Conservation (phyloP, 2,888 invertebrate genomes). For the Nebria salina region DNA sequence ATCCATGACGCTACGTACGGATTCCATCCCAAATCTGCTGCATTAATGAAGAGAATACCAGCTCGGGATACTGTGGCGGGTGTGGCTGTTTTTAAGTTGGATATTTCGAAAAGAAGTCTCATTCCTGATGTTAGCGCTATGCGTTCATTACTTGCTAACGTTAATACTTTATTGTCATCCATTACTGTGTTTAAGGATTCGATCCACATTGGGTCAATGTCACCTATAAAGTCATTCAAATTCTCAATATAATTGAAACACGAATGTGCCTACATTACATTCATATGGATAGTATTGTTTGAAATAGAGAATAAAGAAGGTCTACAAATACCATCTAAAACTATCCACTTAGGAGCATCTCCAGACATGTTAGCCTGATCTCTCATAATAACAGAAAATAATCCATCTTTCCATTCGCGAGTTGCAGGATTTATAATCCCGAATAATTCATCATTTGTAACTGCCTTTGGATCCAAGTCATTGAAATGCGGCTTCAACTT, state of each 20-base stretch:
- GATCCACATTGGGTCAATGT: conserved; percentile 99
- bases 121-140: conserved; percentile 89
- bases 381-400: conserved; percentile 92
- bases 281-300: too few species aligned
- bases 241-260: neutral
- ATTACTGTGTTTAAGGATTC: conserved; percentile 95
- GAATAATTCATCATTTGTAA: conserved; percentile 94
- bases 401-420: conserved; percentile 91
- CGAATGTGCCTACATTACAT: neutral
- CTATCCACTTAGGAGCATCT: conserved; percentile 92
- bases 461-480: conserved; percentile 96
- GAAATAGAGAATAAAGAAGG: too few species aligned
- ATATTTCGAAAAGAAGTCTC: conserved; percentile 94
- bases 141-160: conserved; percentile 93
- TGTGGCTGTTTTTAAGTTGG: conserved; percentile 88
- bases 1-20: conserved; percentile 93
- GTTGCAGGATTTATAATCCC: conserved; percentile 94
- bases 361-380: conserved; percentile 91
- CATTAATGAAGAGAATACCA: conserved; percentile 94
- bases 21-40: conserved; percentile 94
- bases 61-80: conserved; percentile 96
- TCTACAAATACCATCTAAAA: conserved; percentile 76
- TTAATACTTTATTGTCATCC: conserved; percentile 97
- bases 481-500: conserved; percentile 85
- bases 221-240: conserved; percentile 57